Evolutionary conservation across 2,113 vertebrate species (phyloP).

Genomic region (Mus spicilegus): DNA sequence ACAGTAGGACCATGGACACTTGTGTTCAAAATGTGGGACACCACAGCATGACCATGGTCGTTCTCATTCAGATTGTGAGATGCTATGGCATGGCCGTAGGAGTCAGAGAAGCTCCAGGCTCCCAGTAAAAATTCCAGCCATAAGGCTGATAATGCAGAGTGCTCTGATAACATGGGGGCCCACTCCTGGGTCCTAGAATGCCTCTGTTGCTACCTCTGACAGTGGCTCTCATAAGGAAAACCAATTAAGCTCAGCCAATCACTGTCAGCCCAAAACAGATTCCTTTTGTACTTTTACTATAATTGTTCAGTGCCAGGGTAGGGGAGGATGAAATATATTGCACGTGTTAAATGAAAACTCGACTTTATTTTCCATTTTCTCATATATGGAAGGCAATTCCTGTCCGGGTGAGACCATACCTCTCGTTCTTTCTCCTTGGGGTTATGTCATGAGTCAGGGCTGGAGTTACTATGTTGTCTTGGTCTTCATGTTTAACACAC

Average conservation of each 20-base stretch:
- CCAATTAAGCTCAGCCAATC: not conserved
- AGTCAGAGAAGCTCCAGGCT: not conserved
- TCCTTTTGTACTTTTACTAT: not conserved
- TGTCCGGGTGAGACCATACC: not conserved
- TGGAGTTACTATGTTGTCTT: not conserved
- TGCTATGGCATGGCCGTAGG: not conserved
- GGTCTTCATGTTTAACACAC: not conserved
- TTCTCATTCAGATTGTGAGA: not conserved
- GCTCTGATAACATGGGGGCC: too few species aligned
- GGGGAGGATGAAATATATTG: not conserved
- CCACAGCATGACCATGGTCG: not conserved
- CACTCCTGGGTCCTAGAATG: not conserved
- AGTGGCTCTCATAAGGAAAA: not conserved
- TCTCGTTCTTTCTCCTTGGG: not conserved
- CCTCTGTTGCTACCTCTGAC: not conserved
- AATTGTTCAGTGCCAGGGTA: not conserved
- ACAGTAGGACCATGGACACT: not conserved
- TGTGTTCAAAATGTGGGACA: not conserved
- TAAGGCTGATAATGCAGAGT: not conserved
- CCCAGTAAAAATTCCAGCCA: not conserved
- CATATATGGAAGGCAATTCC: not conserved
- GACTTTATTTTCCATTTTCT: constrained; percentile 33
- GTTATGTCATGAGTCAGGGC: not conserved
- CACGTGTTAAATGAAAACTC: not conserved
- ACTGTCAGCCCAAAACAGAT: not conserved